Evolutionary conservation across 92 coral and sea anemone species (phyloP).

Genomic region (Zoanthus gigantus): DNA sequence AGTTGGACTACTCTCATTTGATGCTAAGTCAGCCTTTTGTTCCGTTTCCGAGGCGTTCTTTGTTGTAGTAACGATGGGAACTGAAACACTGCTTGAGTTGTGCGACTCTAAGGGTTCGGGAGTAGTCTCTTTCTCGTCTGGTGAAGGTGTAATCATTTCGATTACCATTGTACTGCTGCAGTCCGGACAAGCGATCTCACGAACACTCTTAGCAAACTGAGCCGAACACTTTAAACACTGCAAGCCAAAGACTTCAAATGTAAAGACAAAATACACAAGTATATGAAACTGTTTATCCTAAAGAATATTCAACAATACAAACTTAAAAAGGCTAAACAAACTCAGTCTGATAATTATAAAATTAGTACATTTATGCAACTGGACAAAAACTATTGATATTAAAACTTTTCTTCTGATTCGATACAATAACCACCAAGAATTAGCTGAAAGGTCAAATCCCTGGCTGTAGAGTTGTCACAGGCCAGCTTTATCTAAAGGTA

Average conservation of each 20-base stretch:
- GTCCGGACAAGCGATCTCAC: conserved; percentile 72
- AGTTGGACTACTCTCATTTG: conserved; percentile 5
- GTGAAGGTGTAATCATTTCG: conserved; percentile 64
- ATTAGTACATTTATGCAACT: too few relatives aligned
- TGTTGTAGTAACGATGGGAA: conserved; percentile 22
- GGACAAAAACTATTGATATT: too few relatives aligned
- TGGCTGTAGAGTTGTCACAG: not conserved
- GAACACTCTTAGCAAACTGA: conserved; percentile 53
- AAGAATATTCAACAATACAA: too few relatives aligned
- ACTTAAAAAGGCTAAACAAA: too few relatives aligned
- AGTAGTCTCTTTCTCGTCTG: conserved; percentile 15
- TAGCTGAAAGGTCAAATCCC: too few relatives aligned
- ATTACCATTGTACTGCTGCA: conserved; percentile 85
- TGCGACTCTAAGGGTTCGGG: conserved; percentile 10
- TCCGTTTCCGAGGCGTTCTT: not conserved
- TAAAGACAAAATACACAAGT: not conserved
- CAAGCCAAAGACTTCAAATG: not conserved
- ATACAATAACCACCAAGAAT: too few relatives aligned
- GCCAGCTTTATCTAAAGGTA: not conserved
- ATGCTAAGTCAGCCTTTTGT: not conserved
- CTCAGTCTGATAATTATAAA: too few relatives aligned
- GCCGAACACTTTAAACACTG: conserved; percentile 94
- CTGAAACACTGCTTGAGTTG: conserved; percentile 42
- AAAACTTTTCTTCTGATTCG: too few relatives aligned
- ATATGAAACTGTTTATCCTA: not conserved